Conservation (phyloP, 2,888 invertebrate genomes). For the Netelia fuscicornis region DNA sequence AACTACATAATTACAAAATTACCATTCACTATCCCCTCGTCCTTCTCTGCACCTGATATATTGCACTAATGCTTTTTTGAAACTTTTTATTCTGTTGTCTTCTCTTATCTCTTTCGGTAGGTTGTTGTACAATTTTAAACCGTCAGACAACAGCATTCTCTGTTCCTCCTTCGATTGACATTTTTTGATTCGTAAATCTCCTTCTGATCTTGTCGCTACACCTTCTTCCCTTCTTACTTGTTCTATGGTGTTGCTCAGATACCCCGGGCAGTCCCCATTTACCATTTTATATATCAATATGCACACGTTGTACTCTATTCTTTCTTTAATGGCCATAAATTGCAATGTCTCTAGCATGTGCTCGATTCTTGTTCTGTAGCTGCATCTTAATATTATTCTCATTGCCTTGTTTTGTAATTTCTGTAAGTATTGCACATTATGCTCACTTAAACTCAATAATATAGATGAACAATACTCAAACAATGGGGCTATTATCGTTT, state of each 20-base stretch:
- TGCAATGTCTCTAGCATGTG: slow-evolving; percentile 43
- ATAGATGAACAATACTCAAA: slow-evolving; percentile 62
- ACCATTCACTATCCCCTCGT: too few species aligned
- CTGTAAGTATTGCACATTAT: slow-evolving; percentile 48
- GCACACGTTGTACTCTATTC: slow-evolving; percentile 51
- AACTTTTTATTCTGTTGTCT: neutral
- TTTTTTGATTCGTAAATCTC: neutral
- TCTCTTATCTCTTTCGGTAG: slow-evolving; percentile 2
- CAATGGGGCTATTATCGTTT: slow-evolving; percentile 33
- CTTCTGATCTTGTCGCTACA: neutral
- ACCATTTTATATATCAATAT: slow-evolving; percentile 56
- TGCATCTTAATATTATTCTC: slow-evolving; percentile 47
- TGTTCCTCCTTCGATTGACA: slow-evolving; percentile 5
- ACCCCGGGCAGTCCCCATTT: slow-evolving; percentile 8
- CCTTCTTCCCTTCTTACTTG: neutral
- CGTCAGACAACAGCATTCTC: neutral
- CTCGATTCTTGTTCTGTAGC: slow-evolving; percentile 41
- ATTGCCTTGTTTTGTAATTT: slow-evolving; percentile 59
- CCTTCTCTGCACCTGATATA: neutral
- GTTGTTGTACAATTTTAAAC: neutral
- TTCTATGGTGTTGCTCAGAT: neutral
- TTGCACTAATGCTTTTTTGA: neutral
- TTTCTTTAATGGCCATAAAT: slow-evolving; percentile 14
- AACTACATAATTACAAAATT: too few species aligned
- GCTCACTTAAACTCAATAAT: slow-evolving; percentile 36